Percentiles rank a stretch among this genome's conserved stretches.
These are phyloP conservation scores for Gryllus bimaculatus DNA, from an alignment of 1,140 invertebrate species.

Conservation along the genomic window DNA sequence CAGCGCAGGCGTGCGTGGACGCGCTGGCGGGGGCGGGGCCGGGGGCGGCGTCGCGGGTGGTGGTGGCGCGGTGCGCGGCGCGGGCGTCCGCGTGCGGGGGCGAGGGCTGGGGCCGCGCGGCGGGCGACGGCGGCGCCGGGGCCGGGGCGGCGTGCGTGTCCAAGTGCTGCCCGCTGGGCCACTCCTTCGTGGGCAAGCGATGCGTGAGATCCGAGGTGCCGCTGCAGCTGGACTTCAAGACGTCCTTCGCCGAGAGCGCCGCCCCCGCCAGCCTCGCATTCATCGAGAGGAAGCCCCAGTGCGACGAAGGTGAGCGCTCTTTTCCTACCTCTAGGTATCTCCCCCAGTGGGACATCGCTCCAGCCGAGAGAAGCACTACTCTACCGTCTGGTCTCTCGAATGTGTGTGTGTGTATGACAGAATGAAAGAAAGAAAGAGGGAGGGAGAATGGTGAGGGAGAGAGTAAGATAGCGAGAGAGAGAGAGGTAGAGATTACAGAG, in stretches of 20 bases:
- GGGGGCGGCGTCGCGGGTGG: no score
- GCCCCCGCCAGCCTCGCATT: neutral
- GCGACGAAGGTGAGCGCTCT: neutral
- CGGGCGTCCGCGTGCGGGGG: neutral
- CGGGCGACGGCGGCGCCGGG: no score
- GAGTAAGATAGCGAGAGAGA: no score
- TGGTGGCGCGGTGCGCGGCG: neutral
- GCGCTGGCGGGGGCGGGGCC: no score
- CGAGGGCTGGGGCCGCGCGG: neutral
- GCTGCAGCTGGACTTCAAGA: neutral
- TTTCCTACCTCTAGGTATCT: neutral
- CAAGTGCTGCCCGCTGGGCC: neutral
- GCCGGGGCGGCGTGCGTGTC: neutral
- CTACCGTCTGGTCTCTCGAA: neutral
- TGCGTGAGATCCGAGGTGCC: neutral
- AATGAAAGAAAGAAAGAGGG: neutral
- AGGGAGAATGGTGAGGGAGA: neutral
- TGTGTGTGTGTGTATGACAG: neutral
- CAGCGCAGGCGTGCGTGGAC: neutral
- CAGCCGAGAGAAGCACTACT: neutral
- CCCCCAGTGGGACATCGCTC: no score
- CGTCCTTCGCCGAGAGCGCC: neutral
- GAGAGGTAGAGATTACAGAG: no score
- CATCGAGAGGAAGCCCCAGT: neutral
- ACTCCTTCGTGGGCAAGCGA: neutral